A percentile compares a stretch with the other conserved stretches of the same genome.
phyloP scores from a whole-genome alignment of 2,797 vertebrate species.

The Dendrocincla tyrannina region DNA sequence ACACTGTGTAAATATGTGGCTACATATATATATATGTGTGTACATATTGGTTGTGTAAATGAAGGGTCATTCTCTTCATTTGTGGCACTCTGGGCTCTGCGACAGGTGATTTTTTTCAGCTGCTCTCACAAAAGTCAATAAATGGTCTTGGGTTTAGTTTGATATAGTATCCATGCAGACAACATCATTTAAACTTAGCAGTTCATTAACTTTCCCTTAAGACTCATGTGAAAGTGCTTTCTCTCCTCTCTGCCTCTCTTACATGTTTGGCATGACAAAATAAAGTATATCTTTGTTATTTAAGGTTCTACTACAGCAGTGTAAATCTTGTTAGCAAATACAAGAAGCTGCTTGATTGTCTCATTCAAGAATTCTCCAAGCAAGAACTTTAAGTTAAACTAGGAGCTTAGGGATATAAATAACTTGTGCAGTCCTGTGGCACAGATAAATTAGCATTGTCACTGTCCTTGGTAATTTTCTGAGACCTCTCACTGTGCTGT shows the following conservation, averaged over 20 bases:
- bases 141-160: not conserved
- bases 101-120: not conserved
- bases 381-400: not conserved
- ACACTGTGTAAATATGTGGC: not conserved
- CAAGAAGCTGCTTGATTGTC: not conserved
- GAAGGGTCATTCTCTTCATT: not conserved
- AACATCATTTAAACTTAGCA: not conserved
- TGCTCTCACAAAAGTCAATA: not conserved
- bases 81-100: not conserved
- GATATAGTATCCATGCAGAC: not conserved
- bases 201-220: not conserved
- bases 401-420: not conserved
- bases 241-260: not conserved
- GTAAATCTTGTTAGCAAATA: constrained; percentile 20
- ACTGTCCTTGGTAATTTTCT: not conserved
- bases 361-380: constrained; percentile 6
- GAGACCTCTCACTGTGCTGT: not conserved
- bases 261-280: not conserved
- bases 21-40: not conserved
- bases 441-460: not conserved
- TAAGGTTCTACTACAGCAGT: not conserved
- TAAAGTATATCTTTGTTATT: not conserved
- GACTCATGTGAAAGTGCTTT: not conserved
- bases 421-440: not conserved
- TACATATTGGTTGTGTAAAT: not conserved